Evolutionary conservation across 1,140 invertebrate species (phyloP), one percentile per base, ranked within the genome.

Genomic region (Penaeus chinensis): DNA sequence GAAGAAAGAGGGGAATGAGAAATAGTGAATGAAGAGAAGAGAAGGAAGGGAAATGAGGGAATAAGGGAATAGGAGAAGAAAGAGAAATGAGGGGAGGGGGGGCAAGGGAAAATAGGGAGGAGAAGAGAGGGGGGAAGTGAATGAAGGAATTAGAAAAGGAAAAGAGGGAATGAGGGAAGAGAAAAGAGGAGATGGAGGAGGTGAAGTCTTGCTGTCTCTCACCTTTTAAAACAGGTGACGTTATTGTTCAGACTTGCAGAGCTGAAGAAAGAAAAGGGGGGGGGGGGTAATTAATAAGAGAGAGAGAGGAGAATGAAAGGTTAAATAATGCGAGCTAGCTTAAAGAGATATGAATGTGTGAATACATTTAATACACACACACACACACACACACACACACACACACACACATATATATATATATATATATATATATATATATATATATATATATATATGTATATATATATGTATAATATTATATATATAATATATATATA

Each of bases 1-100:
- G 20, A 77, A 37, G 74, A 32, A 8, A 37, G 74, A 77, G 37
- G 8, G 22, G 42, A 0, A 22, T 32, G 47, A 42, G 61, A 42
- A 60, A 10, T 13, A 18, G 10, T 22, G 47, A 42, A n/a, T 10
- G 61, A 42, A 24, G 77, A 32, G 76, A 47, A 11, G 13, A 37
- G 42, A 0, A 22, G 47, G 47, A 42, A 80, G 78, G n/a, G 42
- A 80, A 18, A n/a, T 22, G 47, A 42, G 10, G 42, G 47, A 42
- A 24, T 27, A 32, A 32, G 22, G 37, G 18, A 18, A 66, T 8
- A 66, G 65, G 18, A 18, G 18, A 18, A 54, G 42, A 78, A 37
- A 78, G 76, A 78, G 76, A 78, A 78, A 37, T 42, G 76, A 78
- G 76, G 24, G 78, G 61, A 47, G 32, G 27, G 18, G 66, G 11